Base-by-base conservation (phyloP, 2,888 invertebrate species). In the Criorhina ranunculi region DNA sequence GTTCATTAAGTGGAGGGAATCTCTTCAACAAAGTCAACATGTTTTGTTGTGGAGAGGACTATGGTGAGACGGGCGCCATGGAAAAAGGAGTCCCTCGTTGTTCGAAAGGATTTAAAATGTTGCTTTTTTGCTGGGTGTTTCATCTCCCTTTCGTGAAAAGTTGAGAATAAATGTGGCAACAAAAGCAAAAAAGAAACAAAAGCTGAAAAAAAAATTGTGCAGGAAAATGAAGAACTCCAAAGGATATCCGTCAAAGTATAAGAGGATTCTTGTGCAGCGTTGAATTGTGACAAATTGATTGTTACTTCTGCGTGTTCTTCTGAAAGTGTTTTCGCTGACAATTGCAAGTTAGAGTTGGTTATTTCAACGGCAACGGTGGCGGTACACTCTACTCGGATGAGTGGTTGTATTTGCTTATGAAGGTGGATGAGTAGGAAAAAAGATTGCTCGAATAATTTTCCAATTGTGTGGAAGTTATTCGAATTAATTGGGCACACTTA, bases 241-340 rank as follows among this genome's bases (percentile, higher is more conserved):
- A 70, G 78, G 78, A 78, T 78, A 78, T 78, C 78, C 78, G 78
- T 78, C 78, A 78, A 70, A 70, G 78, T 78, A 70, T 70, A 78
- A 78, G 78, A 78, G 78, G 78, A 78, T 78, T 55, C 70, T 78
- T 78, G 70, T 78, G 55, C 62, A 78, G 78, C 60, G 70, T 70
- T 62, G 78, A 70, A 78, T 70, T 78, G 70, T 78, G 70, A 78
- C 78, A 78, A 78, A 78, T 78, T 78, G 78, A 70, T 78, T 78
- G 78, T 78, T 78, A 78, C 70, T 70, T 57, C 40, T 70, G 78
- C 55, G n/a, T n/a, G n/a, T n/a, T n/a, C n/a, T n/a, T n/a, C n/a
- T n/a, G 60, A 78, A 78, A 70, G 78, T 78, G 78, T 62, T 78
- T 70, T 70, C 78, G 33, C 70, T 70, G 49, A 70, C 78, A 70